Base-by-base conservation (phyloP, 2,113 vertebrate species). In the Neopipo cinnamomea region DNA sequence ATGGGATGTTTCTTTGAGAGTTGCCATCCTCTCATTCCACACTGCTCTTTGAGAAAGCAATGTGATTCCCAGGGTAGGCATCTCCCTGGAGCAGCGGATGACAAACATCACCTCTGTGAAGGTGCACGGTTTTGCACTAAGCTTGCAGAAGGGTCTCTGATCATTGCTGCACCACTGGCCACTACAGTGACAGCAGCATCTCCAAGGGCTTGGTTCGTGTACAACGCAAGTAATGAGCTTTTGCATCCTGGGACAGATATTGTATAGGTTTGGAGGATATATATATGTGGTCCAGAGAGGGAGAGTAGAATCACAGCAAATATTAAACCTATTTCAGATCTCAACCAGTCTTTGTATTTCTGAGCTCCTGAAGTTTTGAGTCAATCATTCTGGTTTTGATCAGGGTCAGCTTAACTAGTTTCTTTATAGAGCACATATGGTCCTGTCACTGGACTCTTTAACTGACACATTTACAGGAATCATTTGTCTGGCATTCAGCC, bases 361-460 rank as follows among this genome's bases (percentile, higher is more conserved):
- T 59, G 78, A 82, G 59, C 50, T 95, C 59, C 85, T 82, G 47
- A 86, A 86, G 72, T 65, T 88, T 75, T 56, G 53, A 94, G 74
- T 95, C 70, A 92, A 79, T 97, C 65, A 84, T 89, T 91, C 91
- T 93, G 85, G 39, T 93, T 96, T 95, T 94, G 87, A 94, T 96
- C 78, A 95, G 39, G 55, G 42, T 63, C n/a, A 85, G n/a, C n/a
- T 74, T 93, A 85, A 94, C 89, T 63, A 44, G 41, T 85, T 93
- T 91, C 65, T 95, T 95, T 95, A 88, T 52, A 74, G 76, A 87
- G 46, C 92, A 91, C 92, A 85, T 90, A 30, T 94, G 95, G 93
- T 21, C n/a, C 93, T 95, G 95, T 96, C 96, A 75, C 96, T 97
- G 96, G 86, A 85, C 92, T 95, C 18, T 96, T 96, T 96, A 97